phyloP scores from a whole-genome alignment of 30 jellyfish, hydroid and myxozoan species.

The Mastigias papua region DNA sequence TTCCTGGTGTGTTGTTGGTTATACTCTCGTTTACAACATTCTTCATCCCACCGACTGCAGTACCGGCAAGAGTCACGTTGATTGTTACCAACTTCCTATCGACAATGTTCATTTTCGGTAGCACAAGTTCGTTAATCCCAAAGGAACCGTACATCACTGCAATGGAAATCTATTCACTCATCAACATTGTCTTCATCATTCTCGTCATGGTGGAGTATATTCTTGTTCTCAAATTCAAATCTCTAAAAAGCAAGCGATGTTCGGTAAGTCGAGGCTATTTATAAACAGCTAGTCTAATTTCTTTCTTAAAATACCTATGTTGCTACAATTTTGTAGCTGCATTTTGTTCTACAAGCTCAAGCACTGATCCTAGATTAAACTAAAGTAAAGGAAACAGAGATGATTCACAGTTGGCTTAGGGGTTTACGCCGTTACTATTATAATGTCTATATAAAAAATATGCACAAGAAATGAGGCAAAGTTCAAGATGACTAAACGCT shows the following conservation, averaged over 20 bases:
- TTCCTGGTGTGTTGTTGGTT: slow-evolving; percentile 68
- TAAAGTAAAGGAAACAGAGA: no score
- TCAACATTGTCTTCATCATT: slow-evolving; percentile 68
- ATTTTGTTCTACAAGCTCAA: no score
- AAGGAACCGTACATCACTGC: slow-evolving; percentile 68
- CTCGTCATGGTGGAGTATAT: slow-evolving; percentile 66
- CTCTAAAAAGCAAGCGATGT: slow-evolving; percentile 1
- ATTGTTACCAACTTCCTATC: slow-evolving; percentile 76
- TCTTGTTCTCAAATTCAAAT: slow-evolving; percentile 37
- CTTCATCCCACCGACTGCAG: slow-evolving; percentile 69
- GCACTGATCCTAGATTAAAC: no score
- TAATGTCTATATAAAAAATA: no score
- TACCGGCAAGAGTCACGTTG: slow-evolving; percentile 76
- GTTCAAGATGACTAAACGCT: no score
- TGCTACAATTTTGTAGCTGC: no score
- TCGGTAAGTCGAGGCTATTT: slow-evolving; percentile 19
- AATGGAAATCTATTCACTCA: slow-evolving; percentile 57
- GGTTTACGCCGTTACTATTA: no score
- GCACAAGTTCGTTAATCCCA: slow-evolving; percentile 60
- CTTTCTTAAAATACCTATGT: no score
- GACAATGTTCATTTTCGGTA: slow-evolving; percentile 62
- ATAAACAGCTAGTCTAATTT: no score
- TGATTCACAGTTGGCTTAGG: no score
- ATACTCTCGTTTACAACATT: slow-evolving; percentile 68
- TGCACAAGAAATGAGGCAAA: no score